Conservation (phyloP, 2,888 invertebrate species). For the Pyrgus malvae region DNA sequence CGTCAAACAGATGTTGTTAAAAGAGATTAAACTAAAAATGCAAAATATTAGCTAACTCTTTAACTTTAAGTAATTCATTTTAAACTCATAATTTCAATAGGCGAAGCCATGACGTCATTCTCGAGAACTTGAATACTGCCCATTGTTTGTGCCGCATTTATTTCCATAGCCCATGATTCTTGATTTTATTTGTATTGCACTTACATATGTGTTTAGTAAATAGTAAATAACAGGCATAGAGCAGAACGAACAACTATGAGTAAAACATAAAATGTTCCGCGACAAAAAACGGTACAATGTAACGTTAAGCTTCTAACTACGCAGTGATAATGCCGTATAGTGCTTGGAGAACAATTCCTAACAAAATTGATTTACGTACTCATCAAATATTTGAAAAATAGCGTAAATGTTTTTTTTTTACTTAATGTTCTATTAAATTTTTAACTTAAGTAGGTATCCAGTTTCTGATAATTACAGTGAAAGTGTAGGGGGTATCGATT, state of each 20-base stretch:
- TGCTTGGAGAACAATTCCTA: background rate
- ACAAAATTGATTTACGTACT: background rate
- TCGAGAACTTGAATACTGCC: background rate
- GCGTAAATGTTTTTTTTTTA: too few relatives aligned
- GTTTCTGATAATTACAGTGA: too few relatives aligned
- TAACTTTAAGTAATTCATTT: background rate
- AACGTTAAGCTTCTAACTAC: background rate
- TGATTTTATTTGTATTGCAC: slow-evolving; percentile 12
- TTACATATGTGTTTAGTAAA: slow-evolving; percentile 21
- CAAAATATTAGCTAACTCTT: too few relatives aligned
- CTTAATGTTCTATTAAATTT: too few relatives aligned
- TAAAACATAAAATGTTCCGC: background rate
- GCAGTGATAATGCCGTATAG: too few relatives aligned
- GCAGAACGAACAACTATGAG: background rate
- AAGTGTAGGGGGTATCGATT: too few relatives aligned
- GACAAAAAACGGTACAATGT: background rate
- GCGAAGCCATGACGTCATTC: background rate
- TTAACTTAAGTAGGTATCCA: too few relatives aligned
- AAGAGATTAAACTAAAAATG: too few relatives aligned
- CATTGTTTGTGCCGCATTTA: slow-evolving; percentile 26
- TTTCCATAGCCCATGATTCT: slow-evolving; percentile 3
- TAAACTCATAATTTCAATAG: background rate
- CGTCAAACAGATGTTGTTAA: too few relatives aligned
- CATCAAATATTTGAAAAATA: background rate
- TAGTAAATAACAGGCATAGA: slow-evolving; percentile 3